A percentile compares a stretch with the other conserved stretches of the same genome.
phyloP scores from a whole-genome alignment of 2,797 vertebrate genomes.

The Huso huso region DNA sequence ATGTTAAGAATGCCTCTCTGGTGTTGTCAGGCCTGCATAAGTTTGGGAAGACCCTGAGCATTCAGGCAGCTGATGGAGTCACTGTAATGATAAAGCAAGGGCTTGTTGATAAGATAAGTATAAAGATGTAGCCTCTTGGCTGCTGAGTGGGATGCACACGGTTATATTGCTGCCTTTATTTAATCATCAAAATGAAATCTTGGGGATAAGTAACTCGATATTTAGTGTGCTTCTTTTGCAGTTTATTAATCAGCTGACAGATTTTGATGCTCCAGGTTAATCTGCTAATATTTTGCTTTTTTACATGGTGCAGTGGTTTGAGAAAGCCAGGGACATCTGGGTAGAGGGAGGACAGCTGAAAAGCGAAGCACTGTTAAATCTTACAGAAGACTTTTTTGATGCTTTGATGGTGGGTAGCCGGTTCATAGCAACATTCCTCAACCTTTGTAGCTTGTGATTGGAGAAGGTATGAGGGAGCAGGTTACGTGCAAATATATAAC shows the following conservation, averaged over 20 bases:
- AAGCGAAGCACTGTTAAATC: constrained; percentile 55
- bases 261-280: neutral
- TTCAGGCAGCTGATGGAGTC: constrained; percentile 63
- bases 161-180: neutral
- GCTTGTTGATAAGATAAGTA: constrained; percentile 88
- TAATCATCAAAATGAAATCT: neutral
- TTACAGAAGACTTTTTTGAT: constrained; percentile 83
- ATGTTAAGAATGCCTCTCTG: constrained; percentile 52
- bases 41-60: constrained; percentile 58
- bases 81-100: constrained; percentile 63
- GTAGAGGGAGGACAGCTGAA: constrained; percentile 52
- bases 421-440: no score
- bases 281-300: constrained; percentile 28
- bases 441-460: no score
- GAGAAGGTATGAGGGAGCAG: no score
- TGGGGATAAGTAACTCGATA: neutral
- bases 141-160: neutral
- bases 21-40: constrained; percentile 66
- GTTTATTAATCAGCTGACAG: neutral
- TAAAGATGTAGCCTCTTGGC: constrained; percentile 4
- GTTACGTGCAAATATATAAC: no score
- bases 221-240: neutral
- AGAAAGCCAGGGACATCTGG: constrained; percentile 72
- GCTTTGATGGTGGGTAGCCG: constrained; percentile 65
- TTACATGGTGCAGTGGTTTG: constrained; percentile 89